A percentile compares a stretch with the other conserved stretches of the same genome.
Evolutionary conservation across 2,797 vertebrate species (phyloP).

Genomic region (Echeneis naucrates): DNA sequence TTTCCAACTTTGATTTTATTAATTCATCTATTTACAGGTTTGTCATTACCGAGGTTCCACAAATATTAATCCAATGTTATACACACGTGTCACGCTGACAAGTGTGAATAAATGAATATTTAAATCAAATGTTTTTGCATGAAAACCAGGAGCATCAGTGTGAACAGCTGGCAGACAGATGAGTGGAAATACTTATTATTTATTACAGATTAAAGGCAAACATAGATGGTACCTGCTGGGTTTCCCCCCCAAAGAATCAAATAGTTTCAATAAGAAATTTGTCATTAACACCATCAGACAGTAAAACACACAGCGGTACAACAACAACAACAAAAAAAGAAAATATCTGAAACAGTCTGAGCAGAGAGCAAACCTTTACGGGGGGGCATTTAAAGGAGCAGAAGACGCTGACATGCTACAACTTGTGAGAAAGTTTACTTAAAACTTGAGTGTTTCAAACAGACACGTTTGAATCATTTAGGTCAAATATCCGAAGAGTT

Average conservation of each 20-base stretch:
- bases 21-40: too few relatives aligned
- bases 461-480: not conserved
- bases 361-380: conserved; percentile 51
- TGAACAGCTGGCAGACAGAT: not conserved
- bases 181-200: conserved; percentile 66
- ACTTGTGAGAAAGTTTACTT: not conserved
- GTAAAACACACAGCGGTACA: conserved; percentile 23
- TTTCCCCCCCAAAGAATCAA: conserved; percentile 45
- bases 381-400: not conserved
- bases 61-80: too few relatives aligned
- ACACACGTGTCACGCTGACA: too few relatives aligned
- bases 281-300: conserved; percentile 28
- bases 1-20: too few relatives aligned
- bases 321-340: too few relatives aligned
- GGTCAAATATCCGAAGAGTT: not conserved
- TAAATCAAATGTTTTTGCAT: too few relatives aligned
- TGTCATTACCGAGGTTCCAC: too few relatives aligned
- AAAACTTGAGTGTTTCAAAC: conserved; percentile 11
- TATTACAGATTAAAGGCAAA: conserved; percentile 71
- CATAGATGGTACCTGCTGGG: conserved; percentile 37
- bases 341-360: conserved; percentile 51
- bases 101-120: too few relatives aligned
- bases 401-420: conserved; percentile 28
- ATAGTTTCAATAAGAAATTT: conserved; percentile 17
- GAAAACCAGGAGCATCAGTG: not conserved